Conservation (phyloP, 1,140 invertebrate genomes). For the Batillaria attramentaria region DNA sequence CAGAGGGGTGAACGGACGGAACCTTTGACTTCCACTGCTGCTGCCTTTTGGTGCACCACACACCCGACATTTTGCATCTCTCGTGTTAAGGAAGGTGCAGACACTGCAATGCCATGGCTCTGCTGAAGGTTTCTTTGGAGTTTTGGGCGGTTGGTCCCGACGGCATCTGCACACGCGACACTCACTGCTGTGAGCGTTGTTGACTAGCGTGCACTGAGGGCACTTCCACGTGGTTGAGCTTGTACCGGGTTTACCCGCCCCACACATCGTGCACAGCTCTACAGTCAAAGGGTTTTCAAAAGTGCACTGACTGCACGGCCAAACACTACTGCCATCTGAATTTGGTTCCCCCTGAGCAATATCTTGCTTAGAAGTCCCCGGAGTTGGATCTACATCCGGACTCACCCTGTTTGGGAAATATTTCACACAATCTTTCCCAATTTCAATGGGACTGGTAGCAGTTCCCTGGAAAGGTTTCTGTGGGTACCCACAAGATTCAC, state of each 20-base stretch:
- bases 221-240: slow-evolving; percentile 80
- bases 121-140: neutral
- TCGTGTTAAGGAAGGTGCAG: slow-evolving; percentile 22
- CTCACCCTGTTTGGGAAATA: slow-evolving; percentile 23
- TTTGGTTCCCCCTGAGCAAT: neutral
- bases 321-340: neutral
- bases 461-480: slow-evolving; percentile 20
- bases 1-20: neutral
- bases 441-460: slow-evolving; percentile 42
- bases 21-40: neutral
- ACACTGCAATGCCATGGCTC: slow-evolving; percentile 14
- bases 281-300: slow-evolving; percentile 22
- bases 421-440: slow-evolving; percentile 36
- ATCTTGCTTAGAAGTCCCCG: neutral
- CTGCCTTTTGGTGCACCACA: neutral
- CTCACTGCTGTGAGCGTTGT: slow-evolving; percentile 84
- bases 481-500: slow-evolving; percentile 49
- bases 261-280: slow-evolving; percentile 39
- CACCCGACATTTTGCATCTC: slow-evolving; percentile 9
- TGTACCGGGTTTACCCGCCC: slow-evolving; percentile 20
- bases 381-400: neutral
- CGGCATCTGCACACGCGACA: slow-evolving; percentile 83
- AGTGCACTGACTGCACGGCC: slow-evolving; percentile 39
- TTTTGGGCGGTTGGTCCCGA: neutral
- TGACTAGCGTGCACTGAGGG: slow-evolving; percentile 86